Evolutionary conservation across 2,797 vertebrate genomes (phyloP).

Genomic region (Gymnocypris eckloni): DNA sequence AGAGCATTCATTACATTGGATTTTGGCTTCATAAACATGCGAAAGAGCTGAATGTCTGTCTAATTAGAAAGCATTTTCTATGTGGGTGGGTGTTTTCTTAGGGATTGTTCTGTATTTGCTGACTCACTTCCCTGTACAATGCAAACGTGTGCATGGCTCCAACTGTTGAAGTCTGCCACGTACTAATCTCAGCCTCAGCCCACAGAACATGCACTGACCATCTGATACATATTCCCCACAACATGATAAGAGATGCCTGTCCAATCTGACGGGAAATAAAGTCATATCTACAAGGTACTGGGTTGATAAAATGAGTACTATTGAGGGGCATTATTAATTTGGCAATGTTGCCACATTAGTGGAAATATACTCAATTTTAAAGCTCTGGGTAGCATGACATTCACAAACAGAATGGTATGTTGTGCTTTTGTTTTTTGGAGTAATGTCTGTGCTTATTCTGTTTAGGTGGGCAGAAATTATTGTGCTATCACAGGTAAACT

Average conservation of each 20-base stretch:
- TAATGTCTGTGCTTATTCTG: neutral
- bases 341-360: neutral
- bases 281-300: neutral
- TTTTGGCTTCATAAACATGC: neutral
- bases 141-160: constrained; percentile 11
- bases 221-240: neutral
- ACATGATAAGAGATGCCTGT: neutral
- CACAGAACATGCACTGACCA: neutral
- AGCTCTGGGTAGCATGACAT: neutral
- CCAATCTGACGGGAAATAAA: neutral
- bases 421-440: neutral
- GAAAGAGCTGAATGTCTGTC: neutral
- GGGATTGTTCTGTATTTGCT: constrained; percentile 35
- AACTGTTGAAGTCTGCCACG: neutral
- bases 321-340: neutral
- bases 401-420: neutral
- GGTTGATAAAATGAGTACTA: neutral
- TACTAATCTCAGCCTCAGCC: constrained; percentile 1
- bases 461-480: neutral
- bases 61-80: neutral
- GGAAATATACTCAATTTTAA: neutral
- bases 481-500: neutral
- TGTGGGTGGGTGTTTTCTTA: constrained; percentile 25
- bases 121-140: constrained; percentile 53
- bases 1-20: neutral